Percentiles rank a stretch among this genome's conserved stretches.
These are phyloP conservation scores for Aphelenchoides fujianensis DNA, from an alignment of 1,140 invertebrate species.

Conservation along the genomic window DNA sequence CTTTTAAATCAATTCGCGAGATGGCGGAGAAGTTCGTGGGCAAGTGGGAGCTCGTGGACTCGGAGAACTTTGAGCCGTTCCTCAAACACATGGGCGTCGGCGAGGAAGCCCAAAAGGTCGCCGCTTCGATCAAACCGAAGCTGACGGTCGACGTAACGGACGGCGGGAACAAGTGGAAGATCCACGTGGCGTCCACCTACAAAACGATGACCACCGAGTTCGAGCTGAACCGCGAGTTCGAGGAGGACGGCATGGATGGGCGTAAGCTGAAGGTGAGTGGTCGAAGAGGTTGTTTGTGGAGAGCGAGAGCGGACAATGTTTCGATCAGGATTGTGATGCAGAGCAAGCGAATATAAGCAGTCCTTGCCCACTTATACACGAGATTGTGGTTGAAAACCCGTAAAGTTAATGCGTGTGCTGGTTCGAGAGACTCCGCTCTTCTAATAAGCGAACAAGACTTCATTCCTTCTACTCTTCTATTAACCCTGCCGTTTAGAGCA, in stretches of 20 bases:
- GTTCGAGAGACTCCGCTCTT: no score
- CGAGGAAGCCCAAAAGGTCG: constrained; percentile 26
- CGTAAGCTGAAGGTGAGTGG: constrained; percentile 38
- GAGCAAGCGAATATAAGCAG: no score
- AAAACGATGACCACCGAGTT: constrained; percentile 34
- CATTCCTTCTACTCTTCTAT: not conserved
- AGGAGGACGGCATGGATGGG: constrained; percentile 34
- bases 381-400: no score
- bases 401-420: no score
- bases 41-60: constrained; percentile 38
- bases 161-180: constrained; percentile 45
- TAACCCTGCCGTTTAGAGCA: not conserved
- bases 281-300: no score
- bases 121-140: constrained; percentile 34
- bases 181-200: constrained; percentile 36
- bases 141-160: constrained; percentile 35
- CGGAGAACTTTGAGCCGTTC: constrained; percentile 43
- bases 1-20: no score
- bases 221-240: constrained; percentile 35
- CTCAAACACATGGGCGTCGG: constrained; percentile 35
- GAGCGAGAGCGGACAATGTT: no score
- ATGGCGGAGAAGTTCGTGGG: constrained; percentile 37
- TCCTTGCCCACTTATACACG: no score
- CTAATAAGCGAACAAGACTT: no score
- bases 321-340: no score